Evolutionary conservation across 2,888 invertebrate species (phyloP).

Genomic region (Conus canariensis): DNA sequence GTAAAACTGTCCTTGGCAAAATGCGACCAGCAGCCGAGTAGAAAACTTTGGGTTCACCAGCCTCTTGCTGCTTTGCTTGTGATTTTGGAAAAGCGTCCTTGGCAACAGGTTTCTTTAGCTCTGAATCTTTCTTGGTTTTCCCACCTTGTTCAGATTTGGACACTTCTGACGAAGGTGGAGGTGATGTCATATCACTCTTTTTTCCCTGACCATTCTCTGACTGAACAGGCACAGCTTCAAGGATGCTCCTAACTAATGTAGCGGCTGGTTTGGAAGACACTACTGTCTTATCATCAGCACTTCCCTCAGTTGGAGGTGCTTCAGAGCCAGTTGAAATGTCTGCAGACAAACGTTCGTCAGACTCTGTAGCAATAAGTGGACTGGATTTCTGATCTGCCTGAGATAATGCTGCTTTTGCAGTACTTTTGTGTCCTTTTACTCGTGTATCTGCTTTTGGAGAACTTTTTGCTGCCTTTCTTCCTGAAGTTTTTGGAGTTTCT

Average conservation of each 20-base stretch:
- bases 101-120: slow-evolving; percentile 34
- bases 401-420: slow-evolving; percentile 14
- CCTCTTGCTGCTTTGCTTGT: slow-evolving; percentile 56
- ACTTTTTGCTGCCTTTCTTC: background rate
- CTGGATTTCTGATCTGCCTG: slow-evolving; percentile 5
- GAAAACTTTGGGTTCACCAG: background rate
- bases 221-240: slow-evolving; percentile 14
- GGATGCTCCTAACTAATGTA: background rate
- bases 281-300: background rate
- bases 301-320: background rate
- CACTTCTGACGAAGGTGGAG: background rate
- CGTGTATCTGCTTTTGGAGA: background rate
- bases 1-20: slow-evolving; percentile 35
- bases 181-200: background rate
- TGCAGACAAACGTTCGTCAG: background rate
- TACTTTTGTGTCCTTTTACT: background rate
- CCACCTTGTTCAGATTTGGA: slow-evolving; percentile 44
- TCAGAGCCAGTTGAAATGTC: background rate
- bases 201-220: background rate
- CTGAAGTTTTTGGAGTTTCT: background rate
- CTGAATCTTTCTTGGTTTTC: slow-evolving; percentile 45
- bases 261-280: background rate
- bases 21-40: slow-evolving; percentile 37
- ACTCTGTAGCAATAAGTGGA: background rate
- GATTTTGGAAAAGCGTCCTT: slow-evolving; percentile 32